Conservation (phyloP, 2,113 vertebrate genomes). For the Cranoglanis bouderius region DNA sequence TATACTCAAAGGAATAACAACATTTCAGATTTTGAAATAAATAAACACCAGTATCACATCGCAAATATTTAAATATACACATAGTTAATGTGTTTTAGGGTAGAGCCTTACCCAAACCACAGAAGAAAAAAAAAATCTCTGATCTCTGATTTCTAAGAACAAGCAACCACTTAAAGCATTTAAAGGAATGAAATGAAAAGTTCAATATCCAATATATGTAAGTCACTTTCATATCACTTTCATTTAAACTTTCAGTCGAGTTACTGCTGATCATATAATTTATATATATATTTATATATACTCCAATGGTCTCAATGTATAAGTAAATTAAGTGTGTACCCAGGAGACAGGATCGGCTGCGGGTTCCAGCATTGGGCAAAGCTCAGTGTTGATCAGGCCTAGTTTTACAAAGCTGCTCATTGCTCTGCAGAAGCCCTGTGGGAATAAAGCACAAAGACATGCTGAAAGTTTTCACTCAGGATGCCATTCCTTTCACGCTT, state of each 20-base stretch:
- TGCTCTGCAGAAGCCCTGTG: slow-evolving; percentile 86
- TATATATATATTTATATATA: no score
- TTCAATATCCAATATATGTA: neutral
- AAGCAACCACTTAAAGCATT: neutral
- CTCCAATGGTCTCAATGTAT: neutral
- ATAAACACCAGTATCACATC: neutral
- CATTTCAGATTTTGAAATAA: neutral
- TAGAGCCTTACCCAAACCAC: neutral
- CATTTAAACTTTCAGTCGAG: neutral
- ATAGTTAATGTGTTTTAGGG: neutral
- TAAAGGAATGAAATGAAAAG: neutral
- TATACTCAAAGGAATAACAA: neutral
- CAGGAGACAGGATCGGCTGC: slow-evolving; percentile 76
- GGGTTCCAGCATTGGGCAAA: slow-evolving; percentile 72
- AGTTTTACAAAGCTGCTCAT: slow-evolving; percentile 86
- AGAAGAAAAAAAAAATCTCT: neutral
- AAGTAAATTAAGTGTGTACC: slow-evolving; percentile 72
- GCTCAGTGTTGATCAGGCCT: slow-evolving; percentile 85
- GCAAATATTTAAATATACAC: neutral
- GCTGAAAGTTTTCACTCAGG: neutral
- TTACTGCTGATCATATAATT: neutral
- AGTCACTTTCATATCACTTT: no score
- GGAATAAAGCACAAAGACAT: slow-evolving; percentile 51
- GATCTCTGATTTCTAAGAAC: neutral
- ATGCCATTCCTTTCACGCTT: neutral